Percentiles rank a stretch among this genome's conserved stretches.
phyloP scores from a whole-genome alignment of 2,797 vertebrate species.

The Cynopterus sphinx region DNA sequence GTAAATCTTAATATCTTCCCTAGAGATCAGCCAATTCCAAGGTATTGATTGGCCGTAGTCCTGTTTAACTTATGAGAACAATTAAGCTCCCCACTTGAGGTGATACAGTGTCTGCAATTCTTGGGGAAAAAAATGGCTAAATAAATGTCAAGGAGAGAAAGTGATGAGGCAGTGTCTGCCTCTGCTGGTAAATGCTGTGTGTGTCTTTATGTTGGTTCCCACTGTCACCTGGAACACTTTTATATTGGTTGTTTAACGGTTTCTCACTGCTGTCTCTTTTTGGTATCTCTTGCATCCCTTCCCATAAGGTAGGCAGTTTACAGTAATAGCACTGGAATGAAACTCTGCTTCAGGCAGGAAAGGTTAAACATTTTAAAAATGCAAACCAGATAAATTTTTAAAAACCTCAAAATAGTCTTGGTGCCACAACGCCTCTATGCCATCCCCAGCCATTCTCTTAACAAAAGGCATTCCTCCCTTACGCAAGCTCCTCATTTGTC shows the following conservation, averaged over 20 bases:
- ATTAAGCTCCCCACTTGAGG: background rate
- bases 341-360: slow-evolving; percentile 59
- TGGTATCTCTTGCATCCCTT: slow-evolving; percentile 51
- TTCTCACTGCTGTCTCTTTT: slow-evolving; percentile 59
- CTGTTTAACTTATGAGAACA: slow-evolving; percentile 51
- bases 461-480: slow-evolving; percentile 80
- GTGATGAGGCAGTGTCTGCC: background rate
- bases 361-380: slow-evolving; percentile 83
- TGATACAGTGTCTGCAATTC: slow-evolving; percentile 13
- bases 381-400: slow-evolving; percentile 85
- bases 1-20: slow-evolving; percentile 22
- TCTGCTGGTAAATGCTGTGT: background rate
- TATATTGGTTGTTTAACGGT: background rate
- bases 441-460: slow-evolving; percentile 75
- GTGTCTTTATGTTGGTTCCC: slow-evolving; percentile 41
- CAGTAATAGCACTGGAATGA: slow-evolving; percentile 64
- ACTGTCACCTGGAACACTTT: slow-evolving; percentile 51
- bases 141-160: slow-evolving; percentile 11
- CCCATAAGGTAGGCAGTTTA: slow-evolving; percentile 65
- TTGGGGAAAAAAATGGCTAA: slow-evolving; percentile 37
- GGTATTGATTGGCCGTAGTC: background rate
- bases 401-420: slow-evolving; percentile 80
- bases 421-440: slow-evolving; percentile 73
- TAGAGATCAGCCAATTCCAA: slow-evolving; percentile 35
- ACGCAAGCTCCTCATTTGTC: slow-evolving; percentile 82